A percentile compares a stretch with the other conserved stretches of the same genome.
Evolutionary conservation across 2,888 invertebrate genomes (phyloP).

Genomic region (Sesia bembeciformis): DNA sequence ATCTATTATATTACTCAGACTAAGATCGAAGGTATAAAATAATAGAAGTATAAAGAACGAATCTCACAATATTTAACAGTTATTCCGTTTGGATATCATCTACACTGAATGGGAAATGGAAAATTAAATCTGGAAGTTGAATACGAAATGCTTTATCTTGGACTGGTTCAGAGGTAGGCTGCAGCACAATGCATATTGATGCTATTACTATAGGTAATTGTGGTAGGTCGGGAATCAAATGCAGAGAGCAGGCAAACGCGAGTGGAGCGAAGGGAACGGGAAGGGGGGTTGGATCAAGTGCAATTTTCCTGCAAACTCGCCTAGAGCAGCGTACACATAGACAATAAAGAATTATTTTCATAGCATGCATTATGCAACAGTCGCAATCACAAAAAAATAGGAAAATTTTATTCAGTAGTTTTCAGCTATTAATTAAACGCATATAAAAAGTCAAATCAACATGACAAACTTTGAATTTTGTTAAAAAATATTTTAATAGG

Average conservation of each 20-base stretch:
- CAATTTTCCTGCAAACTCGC: conserved; percentile 49
- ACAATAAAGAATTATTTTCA: too few species aligned
- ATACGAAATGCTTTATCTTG: neutral
- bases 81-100: conserved; percentile 13
- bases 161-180: neutral
- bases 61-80: too few species aligned
- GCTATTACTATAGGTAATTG: conserved; percentile 21
- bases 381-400: too few species aligned
- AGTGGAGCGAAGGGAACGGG: conserved; percentile 22
- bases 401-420: too few species aligned
- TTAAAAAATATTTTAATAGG: too few species aligned
- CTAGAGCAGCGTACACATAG: neutral
- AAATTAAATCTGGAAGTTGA: neutral
- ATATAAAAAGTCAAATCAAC: too few species aligned
- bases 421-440: too few species aligned
- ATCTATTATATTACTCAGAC: too few species aligned
- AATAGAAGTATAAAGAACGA: too few species aligned
- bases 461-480: too few species aligned
- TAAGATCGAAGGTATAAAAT: too few species aligned
- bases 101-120: conserved; percentile 7
- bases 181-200: conserved; percentile 18
- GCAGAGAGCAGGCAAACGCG: conserved; percentile 13
- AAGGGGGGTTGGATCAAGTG: conserved; percentile 39
- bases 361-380: too few species aligned
- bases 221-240: conserved; percentile 42